Evolutionary conservation across 2,113 vertebrate species (phyloP), one percentile per base, ranked within the genome.

Genomic region (Psettodes erumei): DNA sequence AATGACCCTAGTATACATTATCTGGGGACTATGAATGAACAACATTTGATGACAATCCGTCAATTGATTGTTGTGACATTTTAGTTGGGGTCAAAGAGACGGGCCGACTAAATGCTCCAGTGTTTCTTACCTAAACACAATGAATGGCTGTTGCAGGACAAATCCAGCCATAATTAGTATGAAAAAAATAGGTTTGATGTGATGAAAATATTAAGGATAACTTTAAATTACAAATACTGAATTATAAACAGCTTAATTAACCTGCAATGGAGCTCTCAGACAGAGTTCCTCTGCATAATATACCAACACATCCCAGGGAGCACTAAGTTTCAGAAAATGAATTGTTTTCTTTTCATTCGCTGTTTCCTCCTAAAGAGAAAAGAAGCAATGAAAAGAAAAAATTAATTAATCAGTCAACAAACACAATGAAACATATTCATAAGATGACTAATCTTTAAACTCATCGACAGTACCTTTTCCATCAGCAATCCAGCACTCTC

Each of bases 201-300:
- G 7, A 59, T 16, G 21, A 38, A 8, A 21, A 38, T 16, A 2
- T 56, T 13, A 35, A 33, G 53, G 32, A 58, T 23, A 35, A 35
- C 30, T 58, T 48, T 4, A 35, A 35, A 66, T 54, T 23, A 0
- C 21, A 42, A 6, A 1, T 10, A 18, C 8, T 23, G 13, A 16
- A 64, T 5, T 3, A 51, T 7, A 53, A 60, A 56, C 7, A 58
- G 15, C 45, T 40, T 21, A 58, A 40, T 75, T 84, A 18, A 95
- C 93, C 94, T 95, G 93, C 35, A 95, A 75, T 6, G 91, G 89
- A 1, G 93, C 93, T 79, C 94, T 90, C 13, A 94, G 84, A 69
- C 92, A 89, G 51, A 95, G 91, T 54, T 95, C 93, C 61, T 94
- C 94, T 2, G 84, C 86, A 1, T 94, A 92, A 63, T 79, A 93